Evolutionary conservation across 2,888 invertebrate species (phyloP).

Genomic region (Caenorhabditis sinica): DNA sequence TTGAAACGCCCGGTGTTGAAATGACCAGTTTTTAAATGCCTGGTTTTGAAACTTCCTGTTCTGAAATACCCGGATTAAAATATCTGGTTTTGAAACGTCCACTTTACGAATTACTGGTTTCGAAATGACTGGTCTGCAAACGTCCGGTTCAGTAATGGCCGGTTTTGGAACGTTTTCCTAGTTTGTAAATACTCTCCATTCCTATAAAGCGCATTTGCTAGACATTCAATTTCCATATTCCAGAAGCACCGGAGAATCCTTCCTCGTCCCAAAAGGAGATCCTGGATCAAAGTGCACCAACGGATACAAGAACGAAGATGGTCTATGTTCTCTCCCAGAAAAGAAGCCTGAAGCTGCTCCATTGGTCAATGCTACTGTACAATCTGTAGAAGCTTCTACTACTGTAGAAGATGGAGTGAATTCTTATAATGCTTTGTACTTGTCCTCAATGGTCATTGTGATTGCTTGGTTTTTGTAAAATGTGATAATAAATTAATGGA

Average conservation of each 20-base stretch:
- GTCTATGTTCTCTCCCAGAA: constrained; percentile 10
- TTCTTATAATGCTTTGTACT: background rate
- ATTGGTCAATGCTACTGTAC: background rate
- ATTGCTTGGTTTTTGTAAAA: background rate
- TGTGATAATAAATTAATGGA: too few species aligned
- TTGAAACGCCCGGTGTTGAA: too few species aligned
- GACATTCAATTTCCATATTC: background rate
- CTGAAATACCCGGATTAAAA: too few species aligned
- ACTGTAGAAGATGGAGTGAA: background rate
- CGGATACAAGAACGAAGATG: constrained; percentile 9
- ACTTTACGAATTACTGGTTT: too few species aligned
- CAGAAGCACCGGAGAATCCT: background rate
- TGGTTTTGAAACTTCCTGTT: too few species aligned
- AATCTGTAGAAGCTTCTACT: background rate
- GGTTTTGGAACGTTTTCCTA: too few species aligned
- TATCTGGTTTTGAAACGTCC: too few species aligned
- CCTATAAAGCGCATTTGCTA: too few species aligned
- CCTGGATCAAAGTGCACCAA: constrained; percentile 8
- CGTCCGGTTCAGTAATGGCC: too few species aligned
- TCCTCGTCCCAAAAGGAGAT: background rate
- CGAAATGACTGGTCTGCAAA: too few species aligned
- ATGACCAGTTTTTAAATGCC: too few species aligned
- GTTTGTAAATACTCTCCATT: too few species aligned
- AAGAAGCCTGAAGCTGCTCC: background rate
- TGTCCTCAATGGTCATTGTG: background rate